phyloP scores from a whole-genome alignment of 2,888 invertebrate genomes.

The Polyommatus iphigenia region DNA sequence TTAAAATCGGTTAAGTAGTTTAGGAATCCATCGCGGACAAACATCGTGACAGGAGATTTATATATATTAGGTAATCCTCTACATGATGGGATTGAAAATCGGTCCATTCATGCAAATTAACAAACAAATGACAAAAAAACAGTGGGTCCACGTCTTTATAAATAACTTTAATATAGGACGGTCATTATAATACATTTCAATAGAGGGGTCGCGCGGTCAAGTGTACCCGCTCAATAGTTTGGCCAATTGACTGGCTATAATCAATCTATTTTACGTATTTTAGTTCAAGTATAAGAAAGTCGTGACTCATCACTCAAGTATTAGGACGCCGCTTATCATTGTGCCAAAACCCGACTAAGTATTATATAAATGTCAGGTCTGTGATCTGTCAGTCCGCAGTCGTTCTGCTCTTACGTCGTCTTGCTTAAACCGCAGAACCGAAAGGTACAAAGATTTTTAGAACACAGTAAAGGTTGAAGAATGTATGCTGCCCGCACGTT shows the following conservation, averaged over 20 bases:
- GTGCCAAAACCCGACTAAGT: too few relatives aligned
- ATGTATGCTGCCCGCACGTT: neutral
- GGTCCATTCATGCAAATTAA: too few relatives aligned
- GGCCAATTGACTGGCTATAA: neutral
- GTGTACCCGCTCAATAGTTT: neutral
- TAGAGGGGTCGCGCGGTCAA: neutral
- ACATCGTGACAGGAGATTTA: too few relatives aligned
- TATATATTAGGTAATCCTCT: too few relatives aligned
- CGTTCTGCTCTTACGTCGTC: neutral
- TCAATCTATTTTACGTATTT: neutral
- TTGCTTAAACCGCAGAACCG: neutral
- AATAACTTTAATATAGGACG: neutral
- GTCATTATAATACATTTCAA: slow-evolving; percentile 15
- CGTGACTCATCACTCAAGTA: slow-evolving; percentile 7
- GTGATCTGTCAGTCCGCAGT: too few relatives aligned
- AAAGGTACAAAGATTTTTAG: neutral
- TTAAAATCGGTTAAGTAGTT: too few relatives aligned
- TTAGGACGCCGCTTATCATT: neutral
- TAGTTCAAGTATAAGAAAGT: slow-evolving; percentile 1
- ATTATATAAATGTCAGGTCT: too few relatives aligned
- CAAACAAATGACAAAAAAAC: neutral
- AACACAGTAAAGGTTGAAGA: neutral
- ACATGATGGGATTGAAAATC: too few relatives aligned
- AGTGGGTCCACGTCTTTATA: neutral
- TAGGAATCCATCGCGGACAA: too few relatives aligned